Evolutionary conservation across 2,888 invertebrate genomes (phyloP), one percentile per base, ranked within the genome.

Genomic region (Drepana falcataria): DNA sequence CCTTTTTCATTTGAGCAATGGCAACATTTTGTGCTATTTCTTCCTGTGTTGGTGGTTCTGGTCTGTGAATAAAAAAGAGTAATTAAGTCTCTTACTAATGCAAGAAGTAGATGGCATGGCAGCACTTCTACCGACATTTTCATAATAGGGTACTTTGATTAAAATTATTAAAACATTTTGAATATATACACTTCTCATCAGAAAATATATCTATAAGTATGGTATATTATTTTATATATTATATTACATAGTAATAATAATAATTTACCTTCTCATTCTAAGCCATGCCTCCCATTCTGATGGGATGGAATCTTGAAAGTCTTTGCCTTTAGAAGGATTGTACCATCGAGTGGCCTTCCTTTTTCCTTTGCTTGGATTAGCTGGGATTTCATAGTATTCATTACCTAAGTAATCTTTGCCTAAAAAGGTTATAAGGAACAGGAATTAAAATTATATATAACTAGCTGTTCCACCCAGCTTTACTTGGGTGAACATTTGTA

Each of bases 201-300:
- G 7, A 47, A n/a, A 3, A 5, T n/a, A 7, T 47, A 3, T 7
- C 7, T 5, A 47, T 9, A 6, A 5, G 21, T 7, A 9, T 9
- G 2, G 1, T 9, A 44, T 44, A 6, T 9, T 9, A 44, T 6
- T 9, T 9, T 6, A 6, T 9, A 44, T 44, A 9, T 44, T 2
- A 9, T 44, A 9, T 44, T 9, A 44, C 3, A 9, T 3, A 3
- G 3, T 9, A 9, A 44, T 44, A 44, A 9, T 9, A 35, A 4
- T 35, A 21, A 21, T 21, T 47, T 81, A 92, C 83, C 93, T 92
- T 66, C 94, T 85, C 63, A 93, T 92, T 63, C 97, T 90, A 51
- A 97, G 83, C 97, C 97, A 97, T 4, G 97, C 92, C 75, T 96
- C 96, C 97, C 97, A 97, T 83, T 97, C 97, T 0, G 95, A 93